phyloP scores from a whole-genome alignment of 1,140 invertebrate species.

The Luehdorfia chinensis region DNA sequence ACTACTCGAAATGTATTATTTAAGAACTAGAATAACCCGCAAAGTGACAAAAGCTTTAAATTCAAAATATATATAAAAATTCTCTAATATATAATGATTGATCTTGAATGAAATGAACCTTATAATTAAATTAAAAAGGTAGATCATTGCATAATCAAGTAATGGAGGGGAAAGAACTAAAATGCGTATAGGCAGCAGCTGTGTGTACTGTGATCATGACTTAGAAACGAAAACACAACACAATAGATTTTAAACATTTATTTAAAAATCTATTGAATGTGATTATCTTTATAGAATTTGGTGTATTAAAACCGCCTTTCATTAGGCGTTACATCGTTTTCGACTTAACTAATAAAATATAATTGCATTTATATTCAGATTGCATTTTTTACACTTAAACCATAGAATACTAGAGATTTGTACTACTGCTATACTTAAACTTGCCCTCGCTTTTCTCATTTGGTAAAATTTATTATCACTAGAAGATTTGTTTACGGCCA shows the following conservation, averaged over 20 bases:
- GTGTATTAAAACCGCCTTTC: not conserved
- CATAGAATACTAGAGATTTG: too few relatives aligned
- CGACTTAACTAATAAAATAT: not conserved
- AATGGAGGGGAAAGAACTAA: constrained; percentile 13
- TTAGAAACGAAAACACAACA: constrained; percentile 13
- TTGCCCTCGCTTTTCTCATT: too few relatives aligned
- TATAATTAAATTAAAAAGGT: not conserved
- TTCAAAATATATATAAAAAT: too few relatives aligned
- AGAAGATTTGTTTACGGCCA: too few relatives aligned
- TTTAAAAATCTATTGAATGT: not conserved
- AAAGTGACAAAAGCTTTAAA: too few relatives aligned
- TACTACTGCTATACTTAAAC: too few relatives aligned
- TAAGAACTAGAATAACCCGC: too few relatives aligned
- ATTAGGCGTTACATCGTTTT: not conserved
- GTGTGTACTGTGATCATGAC: constrained; percentile 6
- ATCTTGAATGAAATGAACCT: constrained; percentile 4
- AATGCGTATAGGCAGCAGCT: constrained; percentile 6
- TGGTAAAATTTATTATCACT: too few relatives aligned
- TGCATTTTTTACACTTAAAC: too few relatives aligned
- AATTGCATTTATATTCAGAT: not conserved
- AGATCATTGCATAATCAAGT: not conserved
- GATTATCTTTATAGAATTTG: not conserved
- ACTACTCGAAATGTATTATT: too few relatives aligned
- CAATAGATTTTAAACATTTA: not conserved
- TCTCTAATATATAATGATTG: too few relatives aligned